Conservation (phyloP, 2,888 invertebrate genomes). For the Frankliniella intonsa region DNA sequence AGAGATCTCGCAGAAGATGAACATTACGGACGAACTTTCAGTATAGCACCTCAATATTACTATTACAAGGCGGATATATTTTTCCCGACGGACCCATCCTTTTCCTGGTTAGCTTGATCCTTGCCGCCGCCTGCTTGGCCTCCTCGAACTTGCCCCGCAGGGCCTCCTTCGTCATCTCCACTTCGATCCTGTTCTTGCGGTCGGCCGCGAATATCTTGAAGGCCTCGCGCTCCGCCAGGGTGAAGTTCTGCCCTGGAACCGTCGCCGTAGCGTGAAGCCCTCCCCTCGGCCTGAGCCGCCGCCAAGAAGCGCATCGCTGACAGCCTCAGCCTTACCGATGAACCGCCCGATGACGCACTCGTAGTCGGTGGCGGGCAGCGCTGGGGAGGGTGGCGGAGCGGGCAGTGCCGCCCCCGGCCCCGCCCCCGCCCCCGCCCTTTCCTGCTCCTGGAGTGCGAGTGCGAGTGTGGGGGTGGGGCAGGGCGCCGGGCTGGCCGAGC, state of each 20-base stretch:
- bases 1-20: too few relatives aligned
- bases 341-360: background rate
- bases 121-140: background rate
- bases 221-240: background rate
- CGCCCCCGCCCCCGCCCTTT: background rate
- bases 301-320: background rate
- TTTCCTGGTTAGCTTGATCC: conserved; percentile 7
- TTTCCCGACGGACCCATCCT: background rate
- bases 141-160: background rate
- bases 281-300: too few relatives aligned
- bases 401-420: background rate
- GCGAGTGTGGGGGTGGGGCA: background rate
- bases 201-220: background rate
- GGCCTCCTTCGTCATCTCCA: conserved; percentile 13
- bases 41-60: too few relatives aligned
- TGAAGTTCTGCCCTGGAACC: conserved; percentile 1
- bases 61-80: too few relatives aligned
- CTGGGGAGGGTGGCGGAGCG: background rate
- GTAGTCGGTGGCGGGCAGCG: conserved; percentile 3
- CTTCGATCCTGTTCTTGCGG: conserved; percentile 14
- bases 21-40: too few relatives aligned
- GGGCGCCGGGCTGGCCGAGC: background rate
- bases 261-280: background rate
- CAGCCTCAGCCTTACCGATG: background rate
- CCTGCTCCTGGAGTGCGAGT: background rate